Evolutionary conservation across 2,888 invertebrate genomes (phyloP), one percentile per base, ranked within the genome.

Genomic region (Parasteatoda lunata): DNA sequence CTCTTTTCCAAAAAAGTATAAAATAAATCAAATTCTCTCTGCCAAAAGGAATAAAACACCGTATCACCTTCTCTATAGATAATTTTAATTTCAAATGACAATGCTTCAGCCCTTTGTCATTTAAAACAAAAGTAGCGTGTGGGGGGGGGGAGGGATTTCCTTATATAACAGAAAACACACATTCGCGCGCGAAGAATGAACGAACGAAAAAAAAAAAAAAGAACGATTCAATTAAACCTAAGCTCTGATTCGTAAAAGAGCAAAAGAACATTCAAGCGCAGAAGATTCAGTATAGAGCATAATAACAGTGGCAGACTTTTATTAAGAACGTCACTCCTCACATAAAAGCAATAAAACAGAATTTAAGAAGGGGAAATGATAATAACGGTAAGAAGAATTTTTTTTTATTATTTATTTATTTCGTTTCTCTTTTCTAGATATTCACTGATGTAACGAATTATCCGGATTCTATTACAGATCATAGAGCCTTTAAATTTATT

Each of bases 391-490:
- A 11, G 47, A 69, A 69, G 47, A 51, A 52, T 77, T 30, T 30
- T 30, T 78, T 48, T 76, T 65, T 82, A 47, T 79, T 71, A 80
- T 54, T 54, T 59, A 65, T 72, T 76, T 51, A 64, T 48, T 52
- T 80, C 52, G 71, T 48, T 48, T 51, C 68, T 66, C 45, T 78
- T 54, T 15, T 54, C 59, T 68, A 30, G 9, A 68, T 13, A 51
- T 48, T 71, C 78, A 73, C 73, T 76, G 76, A 80, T 72, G 76
- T 80, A 77, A 80, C 76, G 85, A 80, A 80, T 86, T 86, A 80
- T 80, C 65, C 85, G 77, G 80, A 86, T 86, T 86, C 85, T 72
- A 86, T 86, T 86, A 86, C 85, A 76, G 80, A 86, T 86, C 80
- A 86, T 80, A 86, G 80, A 80, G 77, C 76, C 80, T 79, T 86